Evolutionary conservation across 2,113 vertebrate species (phyloP), one percentile per base, ranked within the genome.

Genomic region (Trichechus manatus): DNA sequence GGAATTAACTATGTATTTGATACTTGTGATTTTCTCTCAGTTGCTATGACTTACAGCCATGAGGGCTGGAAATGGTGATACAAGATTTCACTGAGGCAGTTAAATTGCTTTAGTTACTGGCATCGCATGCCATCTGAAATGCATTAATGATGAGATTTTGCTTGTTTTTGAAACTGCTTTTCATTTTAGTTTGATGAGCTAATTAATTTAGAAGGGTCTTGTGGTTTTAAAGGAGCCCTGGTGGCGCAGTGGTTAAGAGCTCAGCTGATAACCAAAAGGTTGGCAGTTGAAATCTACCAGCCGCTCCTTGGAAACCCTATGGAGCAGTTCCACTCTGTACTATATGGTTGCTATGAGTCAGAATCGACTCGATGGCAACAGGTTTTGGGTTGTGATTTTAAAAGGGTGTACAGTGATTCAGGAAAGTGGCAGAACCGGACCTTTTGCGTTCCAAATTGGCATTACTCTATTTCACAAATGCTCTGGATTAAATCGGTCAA

Each of bases 181-280:
- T 97, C 80, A 97, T 97, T 95, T 97, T 42, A 42, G 77, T 95
- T 96, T 97, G 91, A 96, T 74, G 83, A 94, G 80, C 39, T 94
- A 61, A 96, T 97, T 94, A 93, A 96, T 95, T 97, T 97, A 90
- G 78, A 97, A 92, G 79, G 91, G 66, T 87, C 68, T 94, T 88
- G 85, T 84, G 94, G 95, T 95, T 95, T 17, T 15, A 17, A 56
- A 56, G 53, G 53, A 56, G 10, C 53, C 53, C 14, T 17, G 3
- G 15, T 13, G 53, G 53, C 15, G 4, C 53, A 56, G 53, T 56
- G 53, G 53, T 56, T 56, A 56, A 15, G 50, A 53, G 50, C 50
- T 53, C 13, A 10, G 13, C 13, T 53, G 50, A 8, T 53, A 53
- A 53, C 50, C 50, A 53, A 53, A 53, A 53, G 50, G 13, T 53